phyloP scores from a whole-genome alignment of 92 coral and sea anemone species.

The Phenganax marumi region DNA sequence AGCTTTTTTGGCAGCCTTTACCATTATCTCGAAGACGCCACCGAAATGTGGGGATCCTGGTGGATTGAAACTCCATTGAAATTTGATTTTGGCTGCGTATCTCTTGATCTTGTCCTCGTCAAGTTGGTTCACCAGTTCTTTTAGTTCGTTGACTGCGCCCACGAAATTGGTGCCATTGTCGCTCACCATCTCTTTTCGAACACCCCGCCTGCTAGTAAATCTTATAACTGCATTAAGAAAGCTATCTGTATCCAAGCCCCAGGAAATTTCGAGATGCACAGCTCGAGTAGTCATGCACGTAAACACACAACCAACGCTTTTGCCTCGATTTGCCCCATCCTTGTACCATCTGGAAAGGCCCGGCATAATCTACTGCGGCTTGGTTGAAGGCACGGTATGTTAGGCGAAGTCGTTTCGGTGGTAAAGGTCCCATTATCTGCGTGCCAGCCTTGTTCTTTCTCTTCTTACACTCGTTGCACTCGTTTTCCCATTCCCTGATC shows the following conservation, averaged over 20 bases:
- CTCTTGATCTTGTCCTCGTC: constrained; percentile 34
- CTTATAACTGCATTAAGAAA: no score
- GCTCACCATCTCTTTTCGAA: constrained; percentile 39
- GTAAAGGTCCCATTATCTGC: neutral
- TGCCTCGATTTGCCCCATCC: no score
- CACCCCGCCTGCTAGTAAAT: neutral
- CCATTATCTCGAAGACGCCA: constrained; percentile 61
- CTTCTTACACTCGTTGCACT: no score
- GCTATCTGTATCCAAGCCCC: no score
- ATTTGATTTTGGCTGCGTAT: constrained; percentile 28
- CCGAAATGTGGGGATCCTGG: constrained; percentile 63
- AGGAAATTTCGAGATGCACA: no score
- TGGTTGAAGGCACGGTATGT: constrained; percentile 13
- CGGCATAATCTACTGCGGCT: no score
- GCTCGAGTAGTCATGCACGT: no score
- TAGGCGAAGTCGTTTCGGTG: constrained; percentile 2
- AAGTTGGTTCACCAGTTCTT: constrained; percentile 47
- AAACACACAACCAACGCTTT: no score
- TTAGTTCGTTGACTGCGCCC: constrained; percentile 56
- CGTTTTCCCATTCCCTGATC: constrained; percentile 51
- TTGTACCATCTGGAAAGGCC: no score
- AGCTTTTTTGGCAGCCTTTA: constrained; percentile 61
- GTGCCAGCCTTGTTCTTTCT: neutral
- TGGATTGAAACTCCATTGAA: constrained; percentile 53
- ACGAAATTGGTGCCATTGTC: constrained; percentile 60